Conservation (phyloP, 2,113 vertebrate genomes). For the Strix aluco region DNA sequence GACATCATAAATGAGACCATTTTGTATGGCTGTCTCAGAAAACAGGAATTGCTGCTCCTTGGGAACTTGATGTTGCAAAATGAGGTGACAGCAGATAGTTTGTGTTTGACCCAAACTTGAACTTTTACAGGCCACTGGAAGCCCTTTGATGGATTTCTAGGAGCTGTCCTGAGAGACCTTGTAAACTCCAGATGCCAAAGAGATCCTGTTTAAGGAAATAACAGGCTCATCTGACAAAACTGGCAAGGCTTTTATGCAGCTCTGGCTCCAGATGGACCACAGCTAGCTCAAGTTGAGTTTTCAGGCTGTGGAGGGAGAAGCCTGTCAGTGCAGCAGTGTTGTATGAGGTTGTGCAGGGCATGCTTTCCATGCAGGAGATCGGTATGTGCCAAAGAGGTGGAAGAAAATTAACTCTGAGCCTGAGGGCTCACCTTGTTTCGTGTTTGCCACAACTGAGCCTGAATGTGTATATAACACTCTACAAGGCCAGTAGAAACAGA, state of each 20-base stretch:
- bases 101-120: not conserved
- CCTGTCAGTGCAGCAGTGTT: not conserved
- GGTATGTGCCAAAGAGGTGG: not conserved
- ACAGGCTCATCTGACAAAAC: constrained; percentile 8
- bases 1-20: not conserved
- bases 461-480: not conserved
- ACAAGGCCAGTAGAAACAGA: not conserved
- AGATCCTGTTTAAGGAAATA: constrained; percentile 15
- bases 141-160: constrained; percentile 17
- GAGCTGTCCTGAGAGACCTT: not conserved
- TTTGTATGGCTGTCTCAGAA: not conserved
- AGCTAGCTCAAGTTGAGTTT: not conserved
- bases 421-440: not conserved
- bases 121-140: not conserved
- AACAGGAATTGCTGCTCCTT: not conserved
- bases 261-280: not conserved
- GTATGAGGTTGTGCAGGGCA: not conserved
- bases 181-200: not conserved
- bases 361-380: not conserved
- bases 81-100: not conserved
- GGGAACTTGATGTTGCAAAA: not conserved
- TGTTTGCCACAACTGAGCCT: not conserved
- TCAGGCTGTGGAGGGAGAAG: not conserved
- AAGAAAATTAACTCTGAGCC: not conserved
- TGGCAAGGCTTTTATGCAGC: not conserved